Evolutionary conservation across 2,113 vertebrate genomes (phyloP), one percentile per base, ranked within the genome.

Genomic region (Theristicus caerulescens): DNA sequence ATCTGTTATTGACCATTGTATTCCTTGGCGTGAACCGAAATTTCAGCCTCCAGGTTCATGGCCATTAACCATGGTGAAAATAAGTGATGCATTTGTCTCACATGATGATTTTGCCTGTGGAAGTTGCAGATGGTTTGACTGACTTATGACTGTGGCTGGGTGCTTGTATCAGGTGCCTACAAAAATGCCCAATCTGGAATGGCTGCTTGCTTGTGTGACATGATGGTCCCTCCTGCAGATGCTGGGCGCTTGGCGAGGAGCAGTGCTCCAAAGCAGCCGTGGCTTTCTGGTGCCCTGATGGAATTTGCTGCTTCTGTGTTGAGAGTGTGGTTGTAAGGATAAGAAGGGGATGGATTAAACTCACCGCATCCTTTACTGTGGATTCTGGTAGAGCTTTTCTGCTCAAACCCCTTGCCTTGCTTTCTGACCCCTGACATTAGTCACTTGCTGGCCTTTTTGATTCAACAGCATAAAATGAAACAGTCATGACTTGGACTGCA

Each of bases 281-380:
- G 58, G 10, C 26, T 85, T 31, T 25, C 36, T 62, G 36, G 19
- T 51, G 74, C 26, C 36, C 29, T 31, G 18, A 11, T 16, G 15
- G n/a, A 71, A 44, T 51, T 47, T 16, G 0, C 44, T 76, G 22
- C 19, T 54, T 42, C 27, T 73, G 32, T 6, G 6, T 8, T 15
- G n/a, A 40, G 21, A 36, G 7, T 26, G 34, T 14, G 17, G 8
- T 32, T 76, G 25, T 31, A n/a, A 70, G 38, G 32, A n/a, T 47
- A 20, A 62, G 71, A 79, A 86, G 8, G 21, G 18, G n/a, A 13
- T 20, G 18, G 16, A 15, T 47, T 58, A 32, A 90, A 72, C 11
- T 38, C 0, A 2, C 10, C 21, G 5, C 8, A 13, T 13, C 5
- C 1, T 58, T 89, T n/a, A 5, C 18, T 38, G 25, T 12, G 7